These are phyloP conservation scores for Microplitis deprimator DNA, from an alignment of 2,888 invertebrate species.

Conservation along the genomic window DNA sequence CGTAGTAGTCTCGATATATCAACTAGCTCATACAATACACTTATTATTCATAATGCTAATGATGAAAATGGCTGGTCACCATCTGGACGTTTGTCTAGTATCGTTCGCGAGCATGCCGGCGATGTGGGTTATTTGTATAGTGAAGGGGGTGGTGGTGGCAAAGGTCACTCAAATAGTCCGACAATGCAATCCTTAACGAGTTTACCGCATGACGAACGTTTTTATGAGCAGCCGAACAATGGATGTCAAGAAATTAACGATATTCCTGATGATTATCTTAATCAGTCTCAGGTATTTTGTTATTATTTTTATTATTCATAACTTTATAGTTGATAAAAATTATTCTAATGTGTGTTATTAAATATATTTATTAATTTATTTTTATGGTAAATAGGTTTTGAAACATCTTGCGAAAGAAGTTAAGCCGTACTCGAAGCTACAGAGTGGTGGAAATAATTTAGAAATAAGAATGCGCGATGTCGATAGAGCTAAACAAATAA, in stretches of 20 bases:
- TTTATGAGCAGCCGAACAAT: constrained; percentile 64
- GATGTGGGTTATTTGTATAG: constrained; percentile 68
- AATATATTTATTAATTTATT: constrained; percentile 22
- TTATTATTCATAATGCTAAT: constrained; percentile 85
- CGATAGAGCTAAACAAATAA: constrained; percentile 63
- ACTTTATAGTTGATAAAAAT: neutral
- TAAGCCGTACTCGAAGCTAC: constrained; percentile 63
- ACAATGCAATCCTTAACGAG: constrained; percentile 70
- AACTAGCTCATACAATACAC: constrained; percentile 86
- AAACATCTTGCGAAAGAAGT: constrained; percentile 90
- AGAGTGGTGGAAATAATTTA: constrained; percentile 60
- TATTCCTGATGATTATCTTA: constrained; percentile 88
- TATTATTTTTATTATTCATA: neutral
- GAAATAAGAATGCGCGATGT: constrained; percentile 65
- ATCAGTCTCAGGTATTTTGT: constrained; percentile 78
- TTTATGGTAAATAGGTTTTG: constrained; percentile 73
- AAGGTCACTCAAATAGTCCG: constrained; percentile 69
- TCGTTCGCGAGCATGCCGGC: constrained; percentile 65
- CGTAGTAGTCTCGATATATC: constrained; percentile 81
- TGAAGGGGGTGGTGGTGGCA: constrained; percentile 64
- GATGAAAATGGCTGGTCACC: constrained; percentile 81
- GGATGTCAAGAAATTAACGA: constrained; percentile 82
- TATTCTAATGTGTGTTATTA: neutral
- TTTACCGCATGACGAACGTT: constrained; percentile 66
- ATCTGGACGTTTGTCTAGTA: constrained; percentile 71